Percentiles rank a stretch among this genome's conserved stretches.
Evolutionary conservation across 2,888 invertebrate genomes (phyloP).

Genomic region (Metalampra italica): DNA sequence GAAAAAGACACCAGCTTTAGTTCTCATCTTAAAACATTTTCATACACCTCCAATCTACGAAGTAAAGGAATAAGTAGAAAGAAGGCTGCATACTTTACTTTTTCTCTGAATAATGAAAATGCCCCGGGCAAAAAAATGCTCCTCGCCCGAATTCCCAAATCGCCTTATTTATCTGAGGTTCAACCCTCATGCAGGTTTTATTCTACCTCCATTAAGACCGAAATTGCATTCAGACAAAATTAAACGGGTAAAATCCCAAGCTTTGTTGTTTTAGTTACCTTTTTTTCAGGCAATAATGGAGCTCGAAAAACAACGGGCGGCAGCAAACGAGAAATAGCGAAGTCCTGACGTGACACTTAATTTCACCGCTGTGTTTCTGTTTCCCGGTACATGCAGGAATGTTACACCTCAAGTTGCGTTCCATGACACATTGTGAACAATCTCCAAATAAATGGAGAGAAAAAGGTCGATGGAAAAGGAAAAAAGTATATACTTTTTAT

Average conservation of each 20-base stretch:
- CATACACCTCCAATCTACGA: too few species aligned
- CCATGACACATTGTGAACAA: background rate
- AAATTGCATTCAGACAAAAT: conserved; percentile 41
- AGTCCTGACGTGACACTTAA: conserved; percentile 45
- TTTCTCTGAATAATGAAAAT: background rate
- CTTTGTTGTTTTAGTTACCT: conserved; percentile 27
- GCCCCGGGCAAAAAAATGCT: background rate
- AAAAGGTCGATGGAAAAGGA: background rate
- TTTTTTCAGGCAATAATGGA: conserved; percentile 42
- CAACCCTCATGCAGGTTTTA: conserved; percentile 15
- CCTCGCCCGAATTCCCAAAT: conserved; percentile 3
- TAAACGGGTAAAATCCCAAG: conserved; percentile 35
- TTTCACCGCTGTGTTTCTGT: conserved; percentile 30
- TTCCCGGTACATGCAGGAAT: conserved; percentile 16
- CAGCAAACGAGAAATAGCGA: conserved; percentile 31
- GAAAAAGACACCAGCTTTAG: background rate
- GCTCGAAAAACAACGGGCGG: conserved; percentile 31
- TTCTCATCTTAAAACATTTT: too few species aligned
- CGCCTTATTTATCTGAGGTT: conserved; percentile 8
- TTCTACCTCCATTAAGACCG: conserved; percentile 25
- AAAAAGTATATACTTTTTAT: too few species aligned
- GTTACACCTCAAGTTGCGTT: conserved; percentile 8
- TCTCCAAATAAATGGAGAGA: background rate
- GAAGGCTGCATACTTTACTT: background rate
- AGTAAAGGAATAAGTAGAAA: too few species aligned